Evolutionary conservation across 2,888 invertebrate species (phyloP), one percentile per base, ranked within the genome.

Genomic region (Lithosia quadra): DNA sequence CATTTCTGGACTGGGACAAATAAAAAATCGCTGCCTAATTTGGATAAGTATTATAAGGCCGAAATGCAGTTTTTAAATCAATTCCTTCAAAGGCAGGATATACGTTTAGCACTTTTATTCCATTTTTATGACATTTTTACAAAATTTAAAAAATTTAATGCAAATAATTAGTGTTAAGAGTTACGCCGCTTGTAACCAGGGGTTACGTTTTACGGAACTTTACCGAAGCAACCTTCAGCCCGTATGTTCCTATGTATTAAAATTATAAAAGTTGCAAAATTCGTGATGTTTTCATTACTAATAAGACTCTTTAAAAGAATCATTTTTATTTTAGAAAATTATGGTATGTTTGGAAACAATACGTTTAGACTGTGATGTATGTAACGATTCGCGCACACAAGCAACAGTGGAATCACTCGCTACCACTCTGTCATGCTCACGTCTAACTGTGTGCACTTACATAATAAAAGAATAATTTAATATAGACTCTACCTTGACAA

Each of bases 401-500:
- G 71, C 71, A 72, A 83, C 75, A 81, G 78, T 82, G 77, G 78
- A 82, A 80, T 79, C 73, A 76, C 78, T 78, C 75, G 73, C 72
- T 70, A 75, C 73, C 75, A 69, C 67, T 71, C 70, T 76, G 75
- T 79, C 77, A 78, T 78, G 79, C 81, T 74, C 81, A 82, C 83
- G 80, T 83, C 80, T 75, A 78, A 77, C 77, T 80, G 81, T 81
- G 75, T 84, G 81, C 81, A 83, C 88, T 88, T 85, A 88, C 86
- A 89, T 82, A 88, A 89, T 88, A 88, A 89, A 90, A 89, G 84
- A 93, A 93, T 93, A 93, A 94, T 91, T 92, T 93, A 93, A 90
- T 88, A 92, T 91, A 93, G 90, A 90, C 89, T 93, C 92, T 93
- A 93, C 89, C 89, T 87, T 87, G 88, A 91, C 87, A 93, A 93